Percentiles rank a stretch among this genome's conserved stretches.
Conservation (phyloP, 2,113 vertebrate species). For the Origma solitaria region DNA sequence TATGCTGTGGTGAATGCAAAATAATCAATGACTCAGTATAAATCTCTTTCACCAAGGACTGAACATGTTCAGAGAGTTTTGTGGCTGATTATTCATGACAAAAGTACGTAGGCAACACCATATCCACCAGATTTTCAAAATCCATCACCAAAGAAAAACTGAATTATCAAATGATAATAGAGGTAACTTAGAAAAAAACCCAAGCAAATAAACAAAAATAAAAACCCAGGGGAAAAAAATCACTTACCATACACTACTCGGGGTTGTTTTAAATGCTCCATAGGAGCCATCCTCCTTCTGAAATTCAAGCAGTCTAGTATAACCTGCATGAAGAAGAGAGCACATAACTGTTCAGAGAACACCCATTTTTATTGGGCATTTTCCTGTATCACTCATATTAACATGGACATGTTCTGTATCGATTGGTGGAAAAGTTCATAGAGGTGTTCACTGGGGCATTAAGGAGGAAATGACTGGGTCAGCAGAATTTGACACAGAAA, state of each 20-base stretch:
- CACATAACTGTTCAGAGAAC: background rate
- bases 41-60: background rate
- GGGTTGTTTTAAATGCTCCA: background rate
- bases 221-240: background rate
- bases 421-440: background rate
- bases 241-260: constrained; percentile 72
- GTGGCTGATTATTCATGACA: background rate
- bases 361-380: background rate
- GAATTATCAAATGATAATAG: background rate
- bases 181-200: background rate
- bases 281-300: constrained; percentile 68
- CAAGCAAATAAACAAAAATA: background rate
- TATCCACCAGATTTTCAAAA: background rate
- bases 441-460: background rate
- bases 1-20: background rate
- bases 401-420: background rate
- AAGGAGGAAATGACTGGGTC: background rate
- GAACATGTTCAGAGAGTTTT: background rate
- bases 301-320: constrained; percentile 50
- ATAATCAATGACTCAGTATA: background rate
- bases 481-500: background rate
- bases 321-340: constrained; percentile 59
- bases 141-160: rapidly evolving
- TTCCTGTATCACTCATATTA: background rate
- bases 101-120: background rate